phyloP scores from a whole-genome alignment of 2,888 invertebrate genomes.

The Megastigmus dorsalis region DNA sequence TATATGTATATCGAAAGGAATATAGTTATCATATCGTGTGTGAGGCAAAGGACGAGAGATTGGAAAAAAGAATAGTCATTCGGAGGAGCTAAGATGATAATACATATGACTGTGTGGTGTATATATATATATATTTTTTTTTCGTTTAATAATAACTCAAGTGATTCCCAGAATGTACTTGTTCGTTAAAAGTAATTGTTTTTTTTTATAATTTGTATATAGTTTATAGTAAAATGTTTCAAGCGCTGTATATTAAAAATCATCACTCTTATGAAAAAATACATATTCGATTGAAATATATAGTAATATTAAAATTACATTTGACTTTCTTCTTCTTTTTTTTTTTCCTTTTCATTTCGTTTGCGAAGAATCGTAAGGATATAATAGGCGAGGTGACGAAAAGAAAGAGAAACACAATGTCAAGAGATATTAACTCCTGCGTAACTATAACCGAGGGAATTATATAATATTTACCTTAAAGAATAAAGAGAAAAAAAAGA shows the following conservation, averaged over 20 bases:
- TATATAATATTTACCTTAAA: no score
- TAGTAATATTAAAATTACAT: constrained; percentile 50
- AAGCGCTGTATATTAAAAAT: constrained; percentile 55
- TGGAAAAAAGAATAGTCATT: constrained; percentile 17
- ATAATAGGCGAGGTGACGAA: constrained; percentile 37
- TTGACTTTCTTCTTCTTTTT: constrained; percentile 42
- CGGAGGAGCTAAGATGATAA: constrained; percentile 25
- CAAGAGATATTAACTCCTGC: constrained; percentile 40
- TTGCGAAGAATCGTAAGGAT: neutral
- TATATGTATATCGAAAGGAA: no score
- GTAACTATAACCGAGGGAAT: constrained; percentile 36
- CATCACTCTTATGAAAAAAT: constrained; percentile 47
- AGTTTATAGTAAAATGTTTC: constrained; percentile 49
- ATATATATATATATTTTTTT: constrained; percentile 21
- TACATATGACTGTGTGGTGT: constrained; percentile 21
- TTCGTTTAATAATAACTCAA: constrained; percentile 45
- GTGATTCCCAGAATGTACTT: constrained; percentile 47
- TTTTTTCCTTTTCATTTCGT: neutral
- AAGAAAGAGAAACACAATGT: constrained; percentile 51
- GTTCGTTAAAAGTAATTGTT: constrained; percentile 47
- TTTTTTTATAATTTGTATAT: constrained; percentile 50
- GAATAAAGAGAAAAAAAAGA: no score
- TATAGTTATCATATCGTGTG: no score
- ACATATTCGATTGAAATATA: constrained; percentile 50
- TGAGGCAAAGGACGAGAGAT: constrained; percentile 50